These are phyloP conservation scores for Cephus pygmeus DNA, from an alignment of 2,888 invertebrate species.

Conservation along the genomic window DNA sequence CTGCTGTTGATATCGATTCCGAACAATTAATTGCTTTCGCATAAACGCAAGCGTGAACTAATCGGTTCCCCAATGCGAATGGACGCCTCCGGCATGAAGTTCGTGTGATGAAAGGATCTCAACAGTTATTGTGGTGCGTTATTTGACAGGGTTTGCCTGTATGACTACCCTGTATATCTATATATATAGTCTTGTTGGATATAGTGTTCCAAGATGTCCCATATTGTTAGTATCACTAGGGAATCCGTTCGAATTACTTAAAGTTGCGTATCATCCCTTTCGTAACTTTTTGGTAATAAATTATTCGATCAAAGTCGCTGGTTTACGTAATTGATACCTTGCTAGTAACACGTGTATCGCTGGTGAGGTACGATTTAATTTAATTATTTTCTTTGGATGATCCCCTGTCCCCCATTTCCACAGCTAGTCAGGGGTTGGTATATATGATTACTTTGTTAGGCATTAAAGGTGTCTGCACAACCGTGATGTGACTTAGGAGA, in stretches of 20 bases:
- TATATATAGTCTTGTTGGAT: neutral
- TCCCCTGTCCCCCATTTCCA: neutral
- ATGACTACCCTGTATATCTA: neutral
- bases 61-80: neutral
- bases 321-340: neutral
- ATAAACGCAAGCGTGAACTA: constrained; percentile 30
- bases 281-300: neutral
- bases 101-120: neutral
- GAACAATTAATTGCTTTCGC: constrained; percentile 46
- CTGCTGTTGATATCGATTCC: constrained; percentile 10
- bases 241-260: neutral
- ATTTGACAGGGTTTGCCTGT: neutral
- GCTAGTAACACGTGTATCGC: neutral
- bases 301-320: neutral
- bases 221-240: neutral
- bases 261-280: neutral
- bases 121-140: neutral
- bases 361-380: neutral
- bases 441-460: neutral
- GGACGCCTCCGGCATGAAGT: neutral
- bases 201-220: neutral
- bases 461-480: neutral
- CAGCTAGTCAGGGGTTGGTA: neutral
- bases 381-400: neutral
- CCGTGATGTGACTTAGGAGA: neutral